Evolutionary conservation across 2,888 invertebrate species (phyloP), one percentile per base, ranked within the genome.

Genomic region (Acrobasis consociella): DNA sequence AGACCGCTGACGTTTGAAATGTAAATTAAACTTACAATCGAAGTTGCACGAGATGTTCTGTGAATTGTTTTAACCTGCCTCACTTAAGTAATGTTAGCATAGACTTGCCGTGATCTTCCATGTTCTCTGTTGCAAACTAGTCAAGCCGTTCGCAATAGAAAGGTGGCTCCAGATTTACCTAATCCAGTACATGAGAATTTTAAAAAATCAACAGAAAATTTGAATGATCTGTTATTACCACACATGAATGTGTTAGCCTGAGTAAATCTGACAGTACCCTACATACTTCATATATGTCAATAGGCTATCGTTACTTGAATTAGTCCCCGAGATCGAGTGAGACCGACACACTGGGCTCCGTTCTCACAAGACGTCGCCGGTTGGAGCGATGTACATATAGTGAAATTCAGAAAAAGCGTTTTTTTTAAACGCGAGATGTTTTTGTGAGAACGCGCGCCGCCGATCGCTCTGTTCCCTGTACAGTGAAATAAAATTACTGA

Each of bases 361-460:
- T 72, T 67, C 71, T 76, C 81, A 70, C 74, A 70, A 64, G 64
- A 67, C 68, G 72, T 72, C 70, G 73, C 67, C 67, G 67, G 75
- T 75, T 62, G 64, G 71, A 72, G 75, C 73, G 75, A 69, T 83
- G 84, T 85, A 85, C 80, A 85, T 84, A 84, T 83, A 85, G 83
- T 82, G 75, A 79, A 82, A 77, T 79, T 77, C 73, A 72, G 76
- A 52, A 31, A 7, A 49, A 10, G 62, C 72, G 70, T 72, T 68
- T 71, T 65, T 61, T 63, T 69, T n/a, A 69, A 70, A 75, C 67
- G 68, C 74, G 66, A 74, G 72, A 71, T 69, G 71, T 67, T 60
- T 65, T 67, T 65, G 67, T 67, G 69, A 71, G 76, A 75, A 78
- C 77, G 77, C 70, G 63, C 66, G 70, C 72, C 67, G 71, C 67